These are phyloP conservation scores for Cyclargus thomasi DNA, from an alignment of 1,140 invertebrate genomes.

Conservation along the genomic window DNA sequence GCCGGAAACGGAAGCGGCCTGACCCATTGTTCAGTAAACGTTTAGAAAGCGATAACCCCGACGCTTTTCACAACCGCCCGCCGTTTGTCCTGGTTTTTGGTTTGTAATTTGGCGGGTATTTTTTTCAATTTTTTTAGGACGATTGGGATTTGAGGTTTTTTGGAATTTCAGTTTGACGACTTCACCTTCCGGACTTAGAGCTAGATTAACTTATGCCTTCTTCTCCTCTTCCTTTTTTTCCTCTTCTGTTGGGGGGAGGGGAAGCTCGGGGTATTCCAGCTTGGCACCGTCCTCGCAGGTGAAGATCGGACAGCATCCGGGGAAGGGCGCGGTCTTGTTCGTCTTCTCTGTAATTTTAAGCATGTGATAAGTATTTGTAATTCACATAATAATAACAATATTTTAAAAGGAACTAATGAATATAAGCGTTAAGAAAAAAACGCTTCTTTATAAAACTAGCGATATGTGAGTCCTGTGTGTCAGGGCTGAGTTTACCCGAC, in stretches of 20 bases:
- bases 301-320: conserved; percentile 88
- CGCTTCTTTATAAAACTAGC: no score
- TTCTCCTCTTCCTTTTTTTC: conserved; percentile 70
- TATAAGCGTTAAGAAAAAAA: no score
- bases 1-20: conserved; percentile 57
- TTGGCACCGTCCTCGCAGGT: conserved; percentile 88
- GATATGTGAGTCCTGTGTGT: no score
- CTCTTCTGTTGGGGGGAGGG: conserved; percentile 77
- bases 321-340: conserved; percentile 91
- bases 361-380: neutral
- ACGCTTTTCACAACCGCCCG: neutral
- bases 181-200: neutral
- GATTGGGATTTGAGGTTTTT: neutral
- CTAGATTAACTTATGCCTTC: conserved; percentile 52
- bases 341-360: conserved; percentile 80
- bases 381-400: no score
- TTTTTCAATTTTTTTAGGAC: neutral
- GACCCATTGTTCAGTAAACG: conserved; percentile 19
- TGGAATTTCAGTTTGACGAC: neutral
- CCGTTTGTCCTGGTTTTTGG: conserved; percentile 1
- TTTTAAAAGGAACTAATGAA: no score
- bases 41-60: conserved; percentile 32
- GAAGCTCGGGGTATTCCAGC: conserved; percentile 89
- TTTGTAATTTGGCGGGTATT: neutral
- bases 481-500: no score